Evolutionary conservation across 2,797 vertebrate species (phyloP).

Genomic region (Myiotriccus ornatus): DNA sequence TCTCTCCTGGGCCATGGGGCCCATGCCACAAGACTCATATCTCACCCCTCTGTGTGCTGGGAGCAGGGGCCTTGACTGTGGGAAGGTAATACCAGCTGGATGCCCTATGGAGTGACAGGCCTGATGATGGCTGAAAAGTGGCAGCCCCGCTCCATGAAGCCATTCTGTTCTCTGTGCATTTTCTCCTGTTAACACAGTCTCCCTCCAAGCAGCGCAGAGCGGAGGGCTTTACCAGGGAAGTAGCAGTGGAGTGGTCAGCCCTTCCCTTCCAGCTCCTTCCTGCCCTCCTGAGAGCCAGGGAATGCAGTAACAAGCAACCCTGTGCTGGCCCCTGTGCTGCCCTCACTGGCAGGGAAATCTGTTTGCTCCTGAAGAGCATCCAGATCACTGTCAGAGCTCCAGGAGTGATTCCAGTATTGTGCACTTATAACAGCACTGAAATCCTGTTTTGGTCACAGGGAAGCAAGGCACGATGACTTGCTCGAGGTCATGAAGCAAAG

Average conservation of each 20-base stretch:
- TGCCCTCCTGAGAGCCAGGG: not conserved
- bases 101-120: not conserved
- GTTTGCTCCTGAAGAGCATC: not conserved
- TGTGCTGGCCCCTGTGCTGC: not conserved
- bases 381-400: not conserved
- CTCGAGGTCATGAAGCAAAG: not conserved
- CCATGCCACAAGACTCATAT: rapidly evolving
- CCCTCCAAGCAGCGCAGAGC: not conserved
- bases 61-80: not conserved
- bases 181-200: not conserved
- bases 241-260: not conserved
- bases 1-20: not conserved
- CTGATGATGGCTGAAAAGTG: not conserved
- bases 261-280: not conserved
- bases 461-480: rapidly evolving
- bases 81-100: not conserved
- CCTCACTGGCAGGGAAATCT: not conserved
- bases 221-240: not conserved
- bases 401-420: not conserved
- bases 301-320: not conserved
- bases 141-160: not conserved
- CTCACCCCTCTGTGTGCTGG: not conserved
- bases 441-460: not conserved
- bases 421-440: not conserved
- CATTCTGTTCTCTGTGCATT: not conserved